Conservation (phyloP, 2,888 invertebrate species). For the Ethmia dodecea region DNA sequence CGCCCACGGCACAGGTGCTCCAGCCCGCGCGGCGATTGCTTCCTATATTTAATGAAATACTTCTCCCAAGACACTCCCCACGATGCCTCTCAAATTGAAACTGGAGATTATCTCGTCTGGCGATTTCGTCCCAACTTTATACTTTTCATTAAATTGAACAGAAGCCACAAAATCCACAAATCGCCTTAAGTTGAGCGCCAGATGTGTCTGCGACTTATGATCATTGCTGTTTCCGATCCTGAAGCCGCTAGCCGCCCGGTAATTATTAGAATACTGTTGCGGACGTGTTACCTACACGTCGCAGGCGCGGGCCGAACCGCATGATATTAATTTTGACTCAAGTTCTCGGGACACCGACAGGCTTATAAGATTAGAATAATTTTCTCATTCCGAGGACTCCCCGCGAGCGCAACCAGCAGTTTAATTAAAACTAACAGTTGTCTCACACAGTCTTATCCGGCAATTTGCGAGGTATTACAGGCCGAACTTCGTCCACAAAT, state of each 20-base stretch:
- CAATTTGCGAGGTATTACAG: conserved; percentile 77
- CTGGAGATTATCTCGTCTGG: conserved; percentile 60
- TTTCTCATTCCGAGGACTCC: conserved; percentile 69
- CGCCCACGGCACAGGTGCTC: conserved; percentile 39
- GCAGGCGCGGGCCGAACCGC: conserved; percentile 35
- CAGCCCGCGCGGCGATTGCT: conserved; percentile 29
- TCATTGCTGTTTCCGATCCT: no score
- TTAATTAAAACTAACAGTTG: conserved; percentile 78
- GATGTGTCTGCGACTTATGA: conserved; percentile 11
- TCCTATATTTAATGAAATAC: conserved; percentile 57
- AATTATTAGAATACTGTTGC: neutral
- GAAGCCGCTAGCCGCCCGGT: no score
- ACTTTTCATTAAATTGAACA: conserved; percentile 66
- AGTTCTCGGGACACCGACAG: conserved; percentile 62
- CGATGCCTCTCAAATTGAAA: conserved; percentile 62
- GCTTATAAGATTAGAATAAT: conserved; percentile 77
- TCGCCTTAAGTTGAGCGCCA: conserved; percentile 37
- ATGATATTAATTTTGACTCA: conserved; percentile 62
- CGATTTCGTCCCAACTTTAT: conserved; percentile 53
- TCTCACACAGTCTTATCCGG: conserved; percentile 76
- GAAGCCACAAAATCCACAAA: conserved; percentile 37
- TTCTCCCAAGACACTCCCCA: conserved; percentile 52
- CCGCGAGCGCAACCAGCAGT: conserved; percentile 71
- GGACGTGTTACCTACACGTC: conserved; percentile 3
- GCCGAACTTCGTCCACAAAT: conserved; percentile 75